Percentiles rank a stretch among this genome's conserved stretches.
phyloP scores from a whole-genome alignment of 1,140 invertebrate genomes.

The Asobara japonica region DNA sequence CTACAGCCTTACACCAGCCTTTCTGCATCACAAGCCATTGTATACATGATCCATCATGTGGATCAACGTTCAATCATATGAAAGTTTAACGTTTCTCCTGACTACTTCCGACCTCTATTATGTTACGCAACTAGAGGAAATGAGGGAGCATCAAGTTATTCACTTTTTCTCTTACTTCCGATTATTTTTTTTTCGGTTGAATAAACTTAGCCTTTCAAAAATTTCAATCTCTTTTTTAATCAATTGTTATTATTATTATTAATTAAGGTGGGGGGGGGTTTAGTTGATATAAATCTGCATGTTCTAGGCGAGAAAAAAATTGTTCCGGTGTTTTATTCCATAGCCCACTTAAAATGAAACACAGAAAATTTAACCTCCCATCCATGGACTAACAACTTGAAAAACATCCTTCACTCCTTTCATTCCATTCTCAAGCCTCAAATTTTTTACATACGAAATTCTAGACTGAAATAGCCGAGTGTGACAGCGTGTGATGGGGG shows the following conservation, averaged over 20 bases:
- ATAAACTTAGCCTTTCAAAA: too few species aligned
- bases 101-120: background rate
- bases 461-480: background rate
- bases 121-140: background rate
- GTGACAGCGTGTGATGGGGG: conserved; percentile 7
- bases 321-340: too few species aligned
- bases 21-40: background rate
- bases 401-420: background rate
- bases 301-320: too few species aligned
- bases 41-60: background rate
- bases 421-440: background rate
- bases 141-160: background rate
- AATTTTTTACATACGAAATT: background rate
- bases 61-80: background rate
- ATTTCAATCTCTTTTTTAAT: too few species aligned
- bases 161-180: too few species aligned
- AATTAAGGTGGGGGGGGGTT: too few species aligned
- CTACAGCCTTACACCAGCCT: background rate
- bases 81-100: background rate
- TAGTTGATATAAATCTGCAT: too few species aligned
- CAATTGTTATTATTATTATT: too few species aligned
- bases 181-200: too few species aligned
- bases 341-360: too few species aligned
- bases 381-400: too few species aligned
- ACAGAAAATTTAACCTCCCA: too few species aligned